These are phyloP conservation scores for silkworm (Bombyx mori) DNA, from an alignment of 1,140 invertebrate genomes.

Conservation along the genomic window DNA sequence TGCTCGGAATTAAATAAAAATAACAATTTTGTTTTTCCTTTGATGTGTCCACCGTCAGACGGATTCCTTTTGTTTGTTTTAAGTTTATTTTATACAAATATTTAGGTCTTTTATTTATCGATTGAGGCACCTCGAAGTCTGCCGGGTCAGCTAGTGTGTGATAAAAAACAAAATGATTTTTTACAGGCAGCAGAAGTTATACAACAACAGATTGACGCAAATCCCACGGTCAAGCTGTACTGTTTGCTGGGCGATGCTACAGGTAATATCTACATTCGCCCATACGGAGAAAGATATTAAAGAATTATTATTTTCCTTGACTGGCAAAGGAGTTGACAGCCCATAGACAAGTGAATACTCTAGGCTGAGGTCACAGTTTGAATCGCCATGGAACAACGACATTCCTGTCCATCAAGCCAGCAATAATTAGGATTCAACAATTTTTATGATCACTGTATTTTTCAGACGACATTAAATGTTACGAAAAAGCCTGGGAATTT, in stretches of 20 bases:
- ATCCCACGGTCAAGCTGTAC: constrained; percentile 88
- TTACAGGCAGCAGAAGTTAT: constrained; percentile 90
- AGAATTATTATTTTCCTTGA: neutral
- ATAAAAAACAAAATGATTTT: neutral
- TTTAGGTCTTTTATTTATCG: too few species aligned
- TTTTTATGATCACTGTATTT: neutral
- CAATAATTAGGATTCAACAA: too few species aligned
- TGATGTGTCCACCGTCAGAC: too few species aligned
- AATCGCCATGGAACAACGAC: too few species aligned
- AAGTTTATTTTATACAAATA: too few species aligned
- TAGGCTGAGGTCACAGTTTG: too few species aligned
- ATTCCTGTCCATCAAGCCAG: too few species aligned
- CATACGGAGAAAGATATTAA: neutral
- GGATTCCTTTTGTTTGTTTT: too few species aligned
- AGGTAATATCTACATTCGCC: constrained; percentile 27
- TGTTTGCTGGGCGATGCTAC: constrained; percentile 85
- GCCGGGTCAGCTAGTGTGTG: too few species aligned
- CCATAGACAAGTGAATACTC: neutral
- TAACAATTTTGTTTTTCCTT: too few species aligned
- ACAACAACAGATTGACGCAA: constrained; percentile 82
- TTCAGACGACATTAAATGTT: constrained; percentile 84
- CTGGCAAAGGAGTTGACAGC: too few species aligned
- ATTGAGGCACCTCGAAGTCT: too few species aligned
- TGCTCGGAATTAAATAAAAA: neutral
- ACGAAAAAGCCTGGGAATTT: constrained; percentile 92